Conservation (phyloP, 2,888 invertebrate species). For the Exephanes ischioxanthus region DNA sequence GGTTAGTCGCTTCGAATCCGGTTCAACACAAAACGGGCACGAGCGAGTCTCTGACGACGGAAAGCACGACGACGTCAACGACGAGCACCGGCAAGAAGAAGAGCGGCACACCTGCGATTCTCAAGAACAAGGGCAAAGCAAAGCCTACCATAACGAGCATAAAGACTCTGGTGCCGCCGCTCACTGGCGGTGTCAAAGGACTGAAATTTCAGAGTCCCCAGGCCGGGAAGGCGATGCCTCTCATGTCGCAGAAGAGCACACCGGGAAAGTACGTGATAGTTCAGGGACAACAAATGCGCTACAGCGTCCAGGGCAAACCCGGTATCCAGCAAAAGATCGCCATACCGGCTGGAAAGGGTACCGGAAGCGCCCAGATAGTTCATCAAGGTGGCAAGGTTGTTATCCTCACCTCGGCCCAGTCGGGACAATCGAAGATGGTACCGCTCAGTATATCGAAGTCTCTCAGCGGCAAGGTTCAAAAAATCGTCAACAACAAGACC, state of each 20-base stretch:
- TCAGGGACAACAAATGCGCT: constrained; percentile 81
- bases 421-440: constrained; percentile 79
- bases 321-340: constrained; percentile 78
- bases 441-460: constrained; percentile 82
- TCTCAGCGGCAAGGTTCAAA: constrained; percentile 85
- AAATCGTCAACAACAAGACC: constrained; percentile 87
- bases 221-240: constrained; percentile 73
- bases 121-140: constrained; percentile 81
- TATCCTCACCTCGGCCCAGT: constrained; percentile 81
- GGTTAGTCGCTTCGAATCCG: constrained; percentile 72
- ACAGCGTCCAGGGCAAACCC: constrained; percentile 79
- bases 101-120: constrained; percentile 80
- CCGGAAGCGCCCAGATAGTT: constrained; percentile 81
- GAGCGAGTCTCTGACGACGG: constrained; percentile 37
- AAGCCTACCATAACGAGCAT: constrained; percentile 83
- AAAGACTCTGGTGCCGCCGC: constrained; percentile 81
- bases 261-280: constrained; percentile 83
- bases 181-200: constrained; percentile 79
- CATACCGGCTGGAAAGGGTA: constrained; percentile 75
- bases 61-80: constrained; percentile 51
- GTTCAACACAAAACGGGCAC: constrained; percentile 67
- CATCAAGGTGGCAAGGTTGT: constrained; percentile 83
- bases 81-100: constrained; percentile 78
- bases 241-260: constrained; percentile 76
- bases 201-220: constrained; percentile 78